These are phyloP conservation scores for Periparus ater DNA, from an alignment of 2,797 vertebrate species.

Conservation along the genomic window DNA sequence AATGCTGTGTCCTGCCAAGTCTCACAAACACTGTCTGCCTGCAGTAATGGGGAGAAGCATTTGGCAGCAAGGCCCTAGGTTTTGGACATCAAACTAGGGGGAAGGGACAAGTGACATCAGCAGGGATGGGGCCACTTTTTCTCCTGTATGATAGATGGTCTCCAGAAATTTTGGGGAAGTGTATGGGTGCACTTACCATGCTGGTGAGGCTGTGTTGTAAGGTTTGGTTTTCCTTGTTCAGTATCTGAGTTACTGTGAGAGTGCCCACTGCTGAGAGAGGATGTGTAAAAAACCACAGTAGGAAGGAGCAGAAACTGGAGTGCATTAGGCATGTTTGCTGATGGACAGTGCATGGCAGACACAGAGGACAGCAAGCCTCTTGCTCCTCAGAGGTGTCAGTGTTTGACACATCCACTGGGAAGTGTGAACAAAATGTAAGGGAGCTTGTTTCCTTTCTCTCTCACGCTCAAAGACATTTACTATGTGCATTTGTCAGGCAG, in stretches of 20 bases:
- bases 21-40: conserved; percentile 13
- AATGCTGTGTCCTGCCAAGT: conserved; percentile 20
- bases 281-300: background rate
- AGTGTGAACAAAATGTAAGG: conserved; percentile 35
- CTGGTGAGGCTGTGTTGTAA: background rate
- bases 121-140: background rate
- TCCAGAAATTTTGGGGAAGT: background rate
- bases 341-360: background rate
- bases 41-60: background rate
- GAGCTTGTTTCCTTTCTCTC: conserved; percentile 23
- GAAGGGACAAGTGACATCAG: background rate
- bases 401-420: conserved; percentile 29
- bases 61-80: background rate
- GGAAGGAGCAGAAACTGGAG: background rate
- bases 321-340: background rate
- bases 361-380: background rate
- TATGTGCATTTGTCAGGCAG: background rate
- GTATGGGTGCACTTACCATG: background rate
- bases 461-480: background rate
- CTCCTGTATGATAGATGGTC: background rate
- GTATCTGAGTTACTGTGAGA: background rate
- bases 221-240: background rate
- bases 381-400: conserved; percentile 10
- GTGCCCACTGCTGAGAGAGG: background rate
- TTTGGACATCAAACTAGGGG: background rate